These are phyloP conservation scores for Pogonocherus hispidulus DNA, from an alignment of 2,888 invertebrate species.

Conservation along the genomic window DNA sequence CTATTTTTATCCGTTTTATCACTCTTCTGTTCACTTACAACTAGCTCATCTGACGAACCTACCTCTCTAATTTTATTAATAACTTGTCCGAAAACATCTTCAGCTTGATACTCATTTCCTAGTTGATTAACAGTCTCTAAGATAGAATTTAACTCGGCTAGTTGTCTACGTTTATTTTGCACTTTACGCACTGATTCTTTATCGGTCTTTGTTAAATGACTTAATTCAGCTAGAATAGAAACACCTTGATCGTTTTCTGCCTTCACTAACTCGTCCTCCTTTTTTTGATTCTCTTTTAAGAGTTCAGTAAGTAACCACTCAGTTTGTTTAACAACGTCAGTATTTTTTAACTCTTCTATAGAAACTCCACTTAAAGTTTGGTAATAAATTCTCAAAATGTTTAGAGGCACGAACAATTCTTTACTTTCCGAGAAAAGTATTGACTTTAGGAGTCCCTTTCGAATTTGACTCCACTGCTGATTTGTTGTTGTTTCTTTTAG, in stretches of 20 bases:
- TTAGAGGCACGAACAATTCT: slow-evolving; percentile 63
- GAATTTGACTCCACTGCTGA: slow-evolving; percentile 64
- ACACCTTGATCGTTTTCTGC: slow-evolving; percentile 46
- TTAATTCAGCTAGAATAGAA: slow-evolving; percentile 52
- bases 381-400: slow-evolving; percentile 65
- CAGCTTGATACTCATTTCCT: slow-evolving; percentile 41
- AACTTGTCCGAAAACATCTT: slow-evolving; percentile 45
- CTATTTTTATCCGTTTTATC: slow-evolving; percentile 32
- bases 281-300: slow-evolving; percentile 60
- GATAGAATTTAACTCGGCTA: slow-evolving; percentile 51
- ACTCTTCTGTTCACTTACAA: slow-evolving; percentile 44
- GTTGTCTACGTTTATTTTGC: slow-evolving; percentile 39
- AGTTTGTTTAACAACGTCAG: slow-evolving; percentile 61
- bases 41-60: slow-evolving; percentile 48
- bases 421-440: slow-evolving; percentile 62
- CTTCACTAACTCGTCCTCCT: slow-evolving; percentile 61
- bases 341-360: slow-evolving; percentile 55
- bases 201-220: slow-evolving; percentile 40
- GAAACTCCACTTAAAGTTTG: slow-evolving; percentile 62
- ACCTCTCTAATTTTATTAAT: slow-evolving; percentile 45
- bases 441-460: slow-evolving; percentile 62
- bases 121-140: slow-evolving; percentile 52
- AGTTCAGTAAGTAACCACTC: slow-evolving; percentile 65
- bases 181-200: slow-evolving; percentile 26
- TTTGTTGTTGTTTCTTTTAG: slow-evolving; percentile 50